A percentile compares a stretch with the other conserved stretches of the same genome.
Evolutionary conservation across 2,888 invertebrate species (phyloP).

Genomic region (Drosophila paramelanica): DNA sequence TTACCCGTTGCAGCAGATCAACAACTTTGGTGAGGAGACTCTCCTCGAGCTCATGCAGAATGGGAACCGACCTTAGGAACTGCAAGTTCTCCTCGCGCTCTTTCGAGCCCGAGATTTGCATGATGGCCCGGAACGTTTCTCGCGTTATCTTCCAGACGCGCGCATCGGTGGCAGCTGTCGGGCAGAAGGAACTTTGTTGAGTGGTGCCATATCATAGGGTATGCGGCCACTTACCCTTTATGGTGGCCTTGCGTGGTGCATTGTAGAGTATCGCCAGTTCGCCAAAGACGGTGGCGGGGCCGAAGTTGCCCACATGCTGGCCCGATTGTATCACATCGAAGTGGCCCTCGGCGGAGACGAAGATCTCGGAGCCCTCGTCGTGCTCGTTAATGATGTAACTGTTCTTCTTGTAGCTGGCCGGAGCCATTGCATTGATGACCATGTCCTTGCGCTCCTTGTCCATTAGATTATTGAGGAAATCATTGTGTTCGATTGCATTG

Average conservation of each 20-base stretch:
- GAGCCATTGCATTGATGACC: constrained; percentile 93
- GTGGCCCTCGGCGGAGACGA: constrained; percentile 93
- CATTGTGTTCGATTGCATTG: constrained; percentile 91
- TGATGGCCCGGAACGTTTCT: constrained; percentile 94
- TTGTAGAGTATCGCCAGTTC: constrained; percentile 97
- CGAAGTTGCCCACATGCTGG: constrained; percentile 91
- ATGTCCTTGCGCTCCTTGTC: constrained; percentile 90
- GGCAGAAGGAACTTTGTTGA: neutral
- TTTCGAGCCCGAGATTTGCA: constrained; percentile 93
- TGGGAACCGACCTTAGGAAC: constrained; percentile 92
- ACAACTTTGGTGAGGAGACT: constrained; percentile 92
- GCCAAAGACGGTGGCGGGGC: constrained; percentile 93
- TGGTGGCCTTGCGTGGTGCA: constrained; percentile 95
- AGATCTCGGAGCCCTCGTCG: constrained; percentile 94
- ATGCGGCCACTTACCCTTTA: constrained; percentile 87
- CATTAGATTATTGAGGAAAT: constrained; percentile 91
- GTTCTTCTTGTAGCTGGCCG: constrained; percentile 88
- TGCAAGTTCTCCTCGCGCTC: constrained; percentile 93
- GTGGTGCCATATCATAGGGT: neutral
- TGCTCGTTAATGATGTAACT: constrained; percentile 92
- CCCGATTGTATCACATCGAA: constrained; percentile 94
- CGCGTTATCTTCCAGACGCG: constrained; percentile 96
- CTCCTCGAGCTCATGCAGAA: constrained; percentile 89
- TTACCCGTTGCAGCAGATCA: constrained; percentile 93
- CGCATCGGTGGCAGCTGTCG: constrained; percentile 89